Percentiles rank a stretch among this genome's conserved stretches.
Evolutionary conservation across 2,113 vertebrate species (phyloP).

Genomic region (Saguinus midas): DNA sequence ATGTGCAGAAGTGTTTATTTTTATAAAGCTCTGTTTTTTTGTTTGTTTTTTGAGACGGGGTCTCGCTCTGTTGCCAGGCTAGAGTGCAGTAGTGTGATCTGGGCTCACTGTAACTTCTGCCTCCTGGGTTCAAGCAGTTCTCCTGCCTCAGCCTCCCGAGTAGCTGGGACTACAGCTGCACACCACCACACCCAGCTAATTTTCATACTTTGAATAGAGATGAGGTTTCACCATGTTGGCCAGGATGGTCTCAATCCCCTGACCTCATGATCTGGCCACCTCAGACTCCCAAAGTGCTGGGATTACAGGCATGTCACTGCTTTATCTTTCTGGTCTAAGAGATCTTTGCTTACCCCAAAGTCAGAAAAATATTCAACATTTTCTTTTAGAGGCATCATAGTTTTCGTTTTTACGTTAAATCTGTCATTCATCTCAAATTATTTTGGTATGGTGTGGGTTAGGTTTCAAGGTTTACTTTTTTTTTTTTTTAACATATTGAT

Average conservation of each 20-base stretch:
- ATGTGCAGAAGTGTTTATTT: background rate
- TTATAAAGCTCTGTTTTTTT: background rate
- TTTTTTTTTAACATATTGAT: background rate
- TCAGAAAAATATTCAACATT: background rate
- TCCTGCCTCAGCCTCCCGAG: too few relatives aligned
- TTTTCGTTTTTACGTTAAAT: background rate
- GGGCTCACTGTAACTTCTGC: too few relatives aligned
- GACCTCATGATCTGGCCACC: too few relatives aligned
- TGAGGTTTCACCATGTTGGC: too few relatives aligned
- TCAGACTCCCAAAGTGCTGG: too few relatives aligned
- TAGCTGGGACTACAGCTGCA: too few relatives aligned
- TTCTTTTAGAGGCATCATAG: background rate
- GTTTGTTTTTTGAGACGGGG: background rate
- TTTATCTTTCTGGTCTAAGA: background rate
- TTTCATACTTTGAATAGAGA: too few relatives aligned
- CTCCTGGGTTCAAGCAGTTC: too few relatives aligned
- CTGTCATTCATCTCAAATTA: background rate
- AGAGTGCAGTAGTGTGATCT: fast-evolving
- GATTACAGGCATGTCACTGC: too few relatives aligned
- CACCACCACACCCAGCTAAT: too few relatives aligned
- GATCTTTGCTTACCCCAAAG: background rate
- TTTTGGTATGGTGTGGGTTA: background rate
- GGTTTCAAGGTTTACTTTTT: background rate
- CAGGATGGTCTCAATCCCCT: too few relatives aligned
- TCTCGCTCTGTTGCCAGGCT: too few relatives aligned